Base-by-base conservation (phyloP, 1,140 invertebrate genomes). In the Drosophila nikananu region DNA sequence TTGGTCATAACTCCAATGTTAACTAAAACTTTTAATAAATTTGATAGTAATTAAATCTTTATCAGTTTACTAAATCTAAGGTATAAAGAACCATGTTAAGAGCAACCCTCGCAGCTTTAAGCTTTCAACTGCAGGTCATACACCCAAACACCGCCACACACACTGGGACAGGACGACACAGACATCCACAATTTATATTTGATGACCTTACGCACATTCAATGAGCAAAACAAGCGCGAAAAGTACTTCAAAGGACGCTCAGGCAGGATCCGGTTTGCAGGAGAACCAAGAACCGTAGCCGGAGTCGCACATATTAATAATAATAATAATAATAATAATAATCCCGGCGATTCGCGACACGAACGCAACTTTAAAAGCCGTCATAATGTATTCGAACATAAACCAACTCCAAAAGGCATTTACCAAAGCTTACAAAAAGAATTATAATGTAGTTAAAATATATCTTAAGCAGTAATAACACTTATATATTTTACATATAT, bases 171-270 rank as follows among this genome's bases (percentile, higher is more conserved):
- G 39, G 46, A 19, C 46, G 58, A 44, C 71, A 57, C 70, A 61
- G 55, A 57, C 55, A 78, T 27, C 25, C 55, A 39, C 60, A 87
- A 82, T 86, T 77, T 84, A 78, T 86, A 84, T 86, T 81, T 84
- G 74, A 86, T 80, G 68, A 74, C 58, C 71, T 75, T 82, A 77
- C 74, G 73, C 72, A 63, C 74, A 76, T 81, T 82, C 68, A 70
- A 84, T 72, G 72, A 61, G 59, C 55, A 48, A 25, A 75, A 70
- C 37, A 60, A 42, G 23, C 37, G 61, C 57, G 51, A 49, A 61
- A 60, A 67, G 62, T 21, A 52, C 57, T 67, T 65, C 42, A 76
- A 76, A 76, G 61, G 63, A 59, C 58, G 15, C 32, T 37, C 41
- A 44, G 35, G 32, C 39, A 35, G 51, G 37, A 44, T 25, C 41